Conservation (phyloP, 1,140 invertebrate species). For the Scaptomyza montana region DNA sequence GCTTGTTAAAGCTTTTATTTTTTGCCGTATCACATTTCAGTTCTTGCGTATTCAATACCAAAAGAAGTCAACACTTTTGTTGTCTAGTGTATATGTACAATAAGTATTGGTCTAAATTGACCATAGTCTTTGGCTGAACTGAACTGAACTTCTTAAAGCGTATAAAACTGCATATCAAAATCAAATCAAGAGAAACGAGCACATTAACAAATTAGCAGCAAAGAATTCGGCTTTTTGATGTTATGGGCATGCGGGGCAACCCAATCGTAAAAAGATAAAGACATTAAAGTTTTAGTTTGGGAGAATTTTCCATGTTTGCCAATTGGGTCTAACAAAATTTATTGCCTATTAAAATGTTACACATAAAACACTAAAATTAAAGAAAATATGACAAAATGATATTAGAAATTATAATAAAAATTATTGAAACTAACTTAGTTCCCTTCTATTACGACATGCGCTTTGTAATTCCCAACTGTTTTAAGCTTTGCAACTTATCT, state of each 20-base stretch:
- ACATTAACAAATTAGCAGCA: constrained; percentile 41
- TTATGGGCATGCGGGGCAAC: not conserved
- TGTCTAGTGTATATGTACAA: constrained; percentile 10
- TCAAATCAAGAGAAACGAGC: constrained; percentile 7
- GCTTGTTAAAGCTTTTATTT: constrained; percentile 27
- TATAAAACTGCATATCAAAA: constrained; percentile 4
- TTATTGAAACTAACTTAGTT: too few relatives aligned
- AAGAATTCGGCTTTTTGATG: constrained; percentile 41
- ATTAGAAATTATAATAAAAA: too few relatives aligned
- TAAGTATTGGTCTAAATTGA: constrained; percentile 2
- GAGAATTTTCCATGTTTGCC: not conserved
- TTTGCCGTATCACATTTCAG: constrained; percentile 46
- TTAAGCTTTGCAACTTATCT: too few relatives aligned
- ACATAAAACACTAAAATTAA: not conserved
- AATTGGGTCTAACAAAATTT: constrained; percentile 22
- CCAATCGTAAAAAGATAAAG: constrained; percentile 30
- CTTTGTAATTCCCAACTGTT: too few relatives aligned
- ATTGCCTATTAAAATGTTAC: too few relatives aligned
- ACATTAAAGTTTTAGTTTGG: constrained; percentile 15
- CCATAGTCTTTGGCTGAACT: constrained; percentile 18
- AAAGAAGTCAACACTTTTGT: not conserved
- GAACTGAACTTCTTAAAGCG: not conserved
- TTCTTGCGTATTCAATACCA: constrained; percentile 52
- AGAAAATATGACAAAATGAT: too few relatives aligned
- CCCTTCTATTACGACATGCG: too few relatives aligned